Percentiles rank a stretch among this genome's conserved stretches.
phyloP scores from a whole-genome alignment of 2,888 invertebrate species.

The Oxyteleia sp. region DNA sequence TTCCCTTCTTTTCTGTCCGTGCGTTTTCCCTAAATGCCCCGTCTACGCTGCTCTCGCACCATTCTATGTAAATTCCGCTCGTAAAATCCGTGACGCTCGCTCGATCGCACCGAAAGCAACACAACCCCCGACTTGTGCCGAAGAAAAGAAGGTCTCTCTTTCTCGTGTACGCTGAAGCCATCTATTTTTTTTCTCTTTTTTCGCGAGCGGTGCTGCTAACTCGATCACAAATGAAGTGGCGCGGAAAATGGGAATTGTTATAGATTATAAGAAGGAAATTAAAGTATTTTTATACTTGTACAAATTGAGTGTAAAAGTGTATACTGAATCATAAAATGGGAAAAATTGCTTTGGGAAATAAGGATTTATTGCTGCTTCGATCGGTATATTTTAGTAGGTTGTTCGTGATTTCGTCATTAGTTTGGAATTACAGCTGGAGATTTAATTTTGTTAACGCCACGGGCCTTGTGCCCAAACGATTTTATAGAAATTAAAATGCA shows the following conservation, averaged over 20 bases:
- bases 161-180: slow-evolving; percentile 23
- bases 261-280: slow-evolving; percentile 40
- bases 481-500: too few relatives aligned
- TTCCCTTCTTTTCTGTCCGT: slow-evolving; percentile 68
- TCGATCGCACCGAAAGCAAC: slow-evolving; percentile 75
- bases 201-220: slow-evolving; percentile 18
- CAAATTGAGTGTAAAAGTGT: slow-evolving; percentile 8
- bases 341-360: slow-evolving; percentile 3
- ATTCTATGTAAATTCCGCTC: slow-evolving; percentile 85
- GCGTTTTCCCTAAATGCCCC: slow-evolving; percentile 79
- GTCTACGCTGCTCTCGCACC: slow-evolving; percentile 80
- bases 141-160: slow-evolving; percentile 56
- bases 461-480: too few relatives aligned
- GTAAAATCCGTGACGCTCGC: slow-evolving; percentile 84
- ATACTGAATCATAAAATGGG: neutral
- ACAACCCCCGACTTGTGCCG: slow-evolving; percentile 58
- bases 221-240: slow-evolving; percentile 58
- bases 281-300: slow-evolving; percentile 16
- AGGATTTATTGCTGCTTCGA: neutral
- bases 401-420: neutral
- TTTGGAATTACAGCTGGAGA: too few relatives aligned
- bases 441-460: too few relatives aligned
- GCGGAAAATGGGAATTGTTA: slow-evolving; percentile 56
- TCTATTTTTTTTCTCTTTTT: slow-evolving; percentile 45
- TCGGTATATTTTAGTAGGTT: neutral